phyloP scores from a whole-genome alignment of 2,113 vertebrate genomes.

The Empidonax alnorum region DNA sequence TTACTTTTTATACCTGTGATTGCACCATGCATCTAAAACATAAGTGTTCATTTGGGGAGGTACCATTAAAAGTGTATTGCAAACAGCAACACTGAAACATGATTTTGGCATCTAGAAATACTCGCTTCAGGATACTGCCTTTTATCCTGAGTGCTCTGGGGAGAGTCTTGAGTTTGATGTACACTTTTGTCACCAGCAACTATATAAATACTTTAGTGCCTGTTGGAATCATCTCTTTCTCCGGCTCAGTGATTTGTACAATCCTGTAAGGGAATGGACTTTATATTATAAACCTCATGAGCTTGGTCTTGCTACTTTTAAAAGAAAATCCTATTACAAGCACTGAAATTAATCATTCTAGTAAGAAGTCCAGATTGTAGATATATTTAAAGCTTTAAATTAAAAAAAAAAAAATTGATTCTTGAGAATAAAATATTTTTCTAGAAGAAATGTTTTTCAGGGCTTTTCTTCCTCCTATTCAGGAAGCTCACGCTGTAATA shows the following conservation, averaged over 20 bases:
- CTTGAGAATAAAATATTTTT: neutral
- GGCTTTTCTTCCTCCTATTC: neutral
- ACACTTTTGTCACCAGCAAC: constrained; percentile 24
- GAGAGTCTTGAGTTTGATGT: neutral
- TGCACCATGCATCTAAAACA: neutral
- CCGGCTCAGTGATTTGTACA: constrained; percentile 16
- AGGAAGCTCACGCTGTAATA: neutral
- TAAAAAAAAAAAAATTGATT: neutral
- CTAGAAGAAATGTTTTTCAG: neutral
- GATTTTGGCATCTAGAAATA: constrained; percentile 11
- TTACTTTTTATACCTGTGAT: constrained; percentile 32
- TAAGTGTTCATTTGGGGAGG: constrained; percentile 38
- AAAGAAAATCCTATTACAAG: neutral
- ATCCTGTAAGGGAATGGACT: neutral
- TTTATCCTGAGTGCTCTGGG: neutral
- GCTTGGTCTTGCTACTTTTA: neutral
- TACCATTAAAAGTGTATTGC: constrained; percentile 29
- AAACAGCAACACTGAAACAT: neutral
- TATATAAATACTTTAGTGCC: constrained; percentile 39
- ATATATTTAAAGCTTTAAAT: neutral
- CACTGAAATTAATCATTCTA: neutral
- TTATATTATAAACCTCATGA: neutral
- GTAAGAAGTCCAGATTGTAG: neutral
- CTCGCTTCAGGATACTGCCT: constrained; percentile 19
- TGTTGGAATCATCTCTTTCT: constrained; percentile 21